Conservation (phyloP, 2,888 invertebrate species). For the Nephrotoma flavescens region DNA sequence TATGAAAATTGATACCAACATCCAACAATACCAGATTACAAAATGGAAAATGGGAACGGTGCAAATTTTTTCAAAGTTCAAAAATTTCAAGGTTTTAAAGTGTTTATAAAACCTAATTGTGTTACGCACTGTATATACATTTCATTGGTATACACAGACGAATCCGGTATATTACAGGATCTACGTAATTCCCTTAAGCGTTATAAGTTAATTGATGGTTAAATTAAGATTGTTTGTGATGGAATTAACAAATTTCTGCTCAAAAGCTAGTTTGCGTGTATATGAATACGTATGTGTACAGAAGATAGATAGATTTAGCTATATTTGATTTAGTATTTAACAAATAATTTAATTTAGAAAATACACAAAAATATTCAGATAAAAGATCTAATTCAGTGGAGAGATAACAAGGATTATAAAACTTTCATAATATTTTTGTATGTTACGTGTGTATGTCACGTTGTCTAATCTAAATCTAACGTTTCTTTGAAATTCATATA, state of each 20-base stretch:
- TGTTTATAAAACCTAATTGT: not conserved
- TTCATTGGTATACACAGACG: not conserved
- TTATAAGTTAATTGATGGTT: not conserved
- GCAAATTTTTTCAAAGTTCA: too few relatives aligned
- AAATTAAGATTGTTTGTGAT: not conserved
- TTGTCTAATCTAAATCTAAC: too few relatives aligned
- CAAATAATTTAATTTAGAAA: not conserved
- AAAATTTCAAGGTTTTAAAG: not conserved
- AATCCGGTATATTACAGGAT: not conserved
- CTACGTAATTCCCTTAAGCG: not conserved
- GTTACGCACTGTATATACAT: not conserved
- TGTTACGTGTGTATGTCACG: not conserved
- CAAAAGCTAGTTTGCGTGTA: not conserved
- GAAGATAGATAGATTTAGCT: not conserved
- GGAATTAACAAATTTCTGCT: not conserved
- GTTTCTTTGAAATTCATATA: too few relatives aligned
- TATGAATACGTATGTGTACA: not conserved
- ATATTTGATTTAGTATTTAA: not conserved
- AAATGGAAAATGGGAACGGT: not conserved
- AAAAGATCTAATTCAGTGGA: not conserved
- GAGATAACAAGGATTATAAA: not conserved
- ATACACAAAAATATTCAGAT: not conserved
- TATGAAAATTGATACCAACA: not conserved
- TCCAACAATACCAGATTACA: not conserved
- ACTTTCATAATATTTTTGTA: not conserved